These are phyloP conservation scores for Paracanthobrama guichenoti DNA, from an alignment of 2,113 vertebrate species.

Conservation along the genomic window DNA sequence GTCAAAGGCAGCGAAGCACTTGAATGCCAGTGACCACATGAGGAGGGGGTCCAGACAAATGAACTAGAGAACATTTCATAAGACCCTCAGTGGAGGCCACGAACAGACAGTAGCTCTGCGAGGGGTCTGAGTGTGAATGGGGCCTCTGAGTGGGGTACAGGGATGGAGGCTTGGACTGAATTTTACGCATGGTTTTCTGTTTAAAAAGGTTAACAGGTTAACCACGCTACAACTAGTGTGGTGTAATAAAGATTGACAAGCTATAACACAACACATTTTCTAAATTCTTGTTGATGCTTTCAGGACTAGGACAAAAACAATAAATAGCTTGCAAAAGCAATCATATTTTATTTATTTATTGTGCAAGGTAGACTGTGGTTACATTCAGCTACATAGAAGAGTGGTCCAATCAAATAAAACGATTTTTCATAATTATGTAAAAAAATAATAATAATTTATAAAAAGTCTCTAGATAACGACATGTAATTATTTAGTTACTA, in stretches of 20 bases:
- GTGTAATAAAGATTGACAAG: background rate
- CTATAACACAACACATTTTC: background rate
- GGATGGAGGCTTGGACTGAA: background rate
- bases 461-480: background rate
- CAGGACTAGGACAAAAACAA: background rate
- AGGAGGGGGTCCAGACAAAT: conserved; percentile 5
- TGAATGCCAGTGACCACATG: conserved; percentile 59
- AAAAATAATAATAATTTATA: background rate
- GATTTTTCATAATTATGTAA: background rate
- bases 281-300: background rate
- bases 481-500: background rate
- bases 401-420: background rate
- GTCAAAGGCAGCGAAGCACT: conserved; percentile 28
- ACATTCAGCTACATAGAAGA: background rate
- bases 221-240: background rate
- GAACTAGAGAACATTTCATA: background rate
- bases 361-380: too few species aligned
- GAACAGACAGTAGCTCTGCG: background rate
- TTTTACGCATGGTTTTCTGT: background rate
- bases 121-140: background rate
- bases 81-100: background rate
- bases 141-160: background rate
- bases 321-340: too few species aligned
- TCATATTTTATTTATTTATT: too few species aligned
- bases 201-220: background rate